phyloP scores from a whole-genome alignment of 2,797 vertebrate species.

The Sebastes diploproa region DNA sequence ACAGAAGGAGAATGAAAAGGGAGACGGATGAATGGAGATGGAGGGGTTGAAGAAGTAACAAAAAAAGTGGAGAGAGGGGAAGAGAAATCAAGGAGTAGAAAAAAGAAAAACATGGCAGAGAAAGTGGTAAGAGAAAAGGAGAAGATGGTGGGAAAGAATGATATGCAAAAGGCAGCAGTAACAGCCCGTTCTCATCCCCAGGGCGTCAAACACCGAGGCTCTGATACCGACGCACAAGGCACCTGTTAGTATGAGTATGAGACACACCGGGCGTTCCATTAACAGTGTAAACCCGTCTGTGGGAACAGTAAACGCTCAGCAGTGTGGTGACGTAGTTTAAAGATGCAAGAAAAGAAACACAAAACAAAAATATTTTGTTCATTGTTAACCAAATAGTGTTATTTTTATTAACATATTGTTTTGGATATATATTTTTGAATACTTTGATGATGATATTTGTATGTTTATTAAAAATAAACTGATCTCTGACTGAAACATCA shows the following conservation, averaged over 20 bases:
- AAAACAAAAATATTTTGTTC: background rate
- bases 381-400: background rate
- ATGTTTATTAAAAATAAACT: no score
- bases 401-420: no score
- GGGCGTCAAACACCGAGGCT: background rate
- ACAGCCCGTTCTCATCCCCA: background rate
- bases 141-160: background rate
- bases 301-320: background rate
- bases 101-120: constrained; percentile 21
- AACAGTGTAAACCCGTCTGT: background rate
- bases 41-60: constrained; percentile 36
- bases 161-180: background rate
- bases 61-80: constrained; percentile 14
- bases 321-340: no score
- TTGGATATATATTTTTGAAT: no score
- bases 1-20: constrained; percentile 60
- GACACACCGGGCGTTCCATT: background rate
- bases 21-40: constrained; percentile 51
- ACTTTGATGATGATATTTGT: no score
- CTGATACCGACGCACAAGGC: background rate
- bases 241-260: background rate
- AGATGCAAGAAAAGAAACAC: no score
- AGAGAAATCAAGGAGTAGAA: constrained; percentile 33
- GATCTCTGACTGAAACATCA: no score
- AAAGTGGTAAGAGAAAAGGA: background rate